phyloP scores from a whole-genome alignment of 64 coral and sea anemone genomes.

The Cladopsammia gracilis region DNA sequence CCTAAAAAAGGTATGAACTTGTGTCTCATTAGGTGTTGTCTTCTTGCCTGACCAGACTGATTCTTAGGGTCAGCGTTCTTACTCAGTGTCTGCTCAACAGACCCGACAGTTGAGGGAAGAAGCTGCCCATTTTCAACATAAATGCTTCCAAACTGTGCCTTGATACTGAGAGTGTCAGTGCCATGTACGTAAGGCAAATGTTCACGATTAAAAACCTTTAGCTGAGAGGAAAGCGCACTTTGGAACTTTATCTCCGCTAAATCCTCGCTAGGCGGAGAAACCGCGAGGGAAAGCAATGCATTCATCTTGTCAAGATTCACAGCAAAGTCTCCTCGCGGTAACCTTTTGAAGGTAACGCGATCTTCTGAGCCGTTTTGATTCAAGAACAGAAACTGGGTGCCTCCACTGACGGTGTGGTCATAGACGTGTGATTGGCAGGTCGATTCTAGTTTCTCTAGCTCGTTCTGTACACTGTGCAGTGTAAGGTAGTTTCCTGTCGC shows the following conservation, averaged over 20 bases:
- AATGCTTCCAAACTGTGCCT: constrained; percentile 80
- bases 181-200: constrained; percentile 70
- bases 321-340: constrained; percentile 80
- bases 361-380: constrained; percentile 52
- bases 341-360: constrained; percentile 46
- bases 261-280: neutral
- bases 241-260: constrained; percentile 16
- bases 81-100: constrained; percentile 36
- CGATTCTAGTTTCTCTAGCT: constrained; percentile 64
- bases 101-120: neutral
- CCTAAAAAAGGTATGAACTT: constrained; percentile 12
- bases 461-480: constrained; percentile 66
- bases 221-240: neutral
- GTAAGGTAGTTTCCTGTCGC: constrained; percentile 81
- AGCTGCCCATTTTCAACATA: constrained; percentile 50
- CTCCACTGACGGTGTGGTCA: constrained; percentile 78
- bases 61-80: constrained; percentile 48
- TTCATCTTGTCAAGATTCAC: constrained; percentile 25
- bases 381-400: constrained; percentile 66
- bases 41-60: neutral
- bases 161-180: constrained; percentile 19
- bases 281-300: neutral
- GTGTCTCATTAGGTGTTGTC: neutral
- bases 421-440: constrained; percentile 48
- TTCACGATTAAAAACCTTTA: constrained; percentile 23